Percentiles rank a stretch among this genome's conserved stretches.
These are phyloP conservation scores for Acrocera orbiculus DNA, from an alignment of 2,888 invertebrate genomes.

Conservation along the genomic window DNA sequence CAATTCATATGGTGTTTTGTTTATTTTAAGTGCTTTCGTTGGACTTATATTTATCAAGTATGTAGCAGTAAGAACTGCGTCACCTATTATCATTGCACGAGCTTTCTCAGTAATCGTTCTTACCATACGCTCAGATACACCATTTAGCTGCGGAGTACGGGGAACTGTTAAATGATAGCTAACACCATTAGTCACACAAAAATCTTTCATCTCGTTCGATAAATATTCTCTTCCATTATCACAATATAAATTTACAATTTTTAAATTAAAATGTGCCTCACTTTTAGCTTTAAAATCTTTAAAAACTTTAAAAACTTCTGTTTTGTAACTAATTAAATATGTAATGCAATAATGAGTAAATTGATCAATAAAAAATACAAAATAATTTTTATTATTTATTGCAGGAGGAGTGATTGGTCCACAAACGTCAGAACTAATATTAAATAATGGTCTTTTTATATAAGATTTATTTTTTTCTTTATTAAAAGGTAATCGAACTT, in stretches of 20 bases:
- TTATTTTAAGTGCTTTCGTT: constrained; percentile 18
- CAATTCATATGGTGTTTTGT: constrained; percentile 24
- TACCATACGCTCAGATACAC: constrained; percentile 23
- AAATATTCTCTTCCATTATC: constrained; percentile 21
- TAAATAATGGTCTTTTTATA: constrained; percentile 18
- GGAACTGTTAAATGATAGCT: constrained; percentile 24
- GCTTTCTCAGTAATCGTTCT: constrained; percentile 24
- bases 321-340: no score
- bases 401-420: constrained; percentile 20
- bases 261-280: constrained; percentile 17
- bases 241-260: constrained; percentile 18
- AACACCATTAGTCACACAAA: constrained; percentile 20
- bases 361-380: constrained; percentile 21
- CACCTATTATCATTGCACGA: constrained; percentile 20
- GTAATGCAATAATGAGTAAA: constrained; percentile 20
- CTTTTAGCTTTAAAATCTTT: constrained; percentile 14
- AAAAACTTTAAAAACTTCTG: constrained; percentile 14
- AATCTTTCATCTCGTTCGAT: constrained; percentile 19
- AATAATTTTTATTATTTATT: constrained; percentile 19
- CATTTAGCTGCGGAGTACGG: constrained; percentile 25
- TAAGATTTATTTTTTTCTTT: constrained; percentile 13
- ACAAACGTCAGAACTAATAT: constrained; percentile 20
- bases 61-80: constrained; percentile 22
- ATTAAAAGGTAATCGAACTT: constrained; percentile 19
- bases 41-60: constrained; percentile 24